Base-by-base conservation (phyloP, 1,140 invertebrate genomes). In the Bombus superbus region DNA sequence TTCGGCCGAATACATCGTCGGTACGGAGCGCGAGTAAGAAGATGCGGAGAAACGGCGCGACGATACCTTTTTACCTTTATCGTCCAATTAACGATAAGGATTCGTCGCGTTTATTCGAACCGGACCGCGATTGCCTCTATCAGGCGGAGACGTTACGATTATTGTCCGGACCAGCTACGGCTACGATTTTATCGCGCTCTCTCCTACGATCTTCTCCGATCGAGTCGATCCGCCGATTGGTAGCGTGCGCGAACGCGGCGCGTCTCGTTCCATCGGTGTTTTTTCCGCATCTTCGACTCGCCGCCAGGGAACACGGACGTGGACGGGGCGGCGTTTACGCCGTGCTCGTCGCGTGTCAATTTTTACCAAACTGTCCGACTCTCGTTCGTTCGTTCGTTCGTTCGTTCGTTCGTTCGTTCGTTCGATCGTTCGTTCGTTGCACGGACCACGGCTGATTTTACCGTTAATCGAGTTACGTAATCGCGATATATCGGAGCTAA, bases 11-110 rank as follows among this genome's bases (percentile, higher is more conserved):
- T 94, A 93, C 93, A 93, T 93, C 91, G 90, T 82, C 86, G 79
- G 68, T 69, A 78, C 53, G n/a, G n/a, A 44, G 59, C n/a, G 69
- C 53, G 76, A 62, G 88, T 85, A 88, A 83, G 86, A 83, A 89
- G 89, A 89, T 88, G 86, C 85, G 77, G n/a, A 81, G 79, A 83
- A 47, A 89, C 80, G 82, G 68, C 68, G 72, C 83, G 88, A 83
- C 86, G 6, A 38, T 38, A 38, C 86, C 89, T n/a, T n/a, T 89
- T 88, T 83, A 64, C 88, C 85, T 92, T 92, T 93, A 91, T 90
- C 91, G 85, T 90, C 88, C 89, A 92, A 93, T 93, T 93, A 92
- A 91, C 89, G 91, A 92, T 92, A 91, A 91, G 83, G 78, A 83
- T 90, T 86, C 86, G 89, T 90, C 87, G 87, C 90, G 81, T 90